Conservation (phyloP, 1,140 invertebrate genomes). For the Caenorhabditis brenneri region DNA sequence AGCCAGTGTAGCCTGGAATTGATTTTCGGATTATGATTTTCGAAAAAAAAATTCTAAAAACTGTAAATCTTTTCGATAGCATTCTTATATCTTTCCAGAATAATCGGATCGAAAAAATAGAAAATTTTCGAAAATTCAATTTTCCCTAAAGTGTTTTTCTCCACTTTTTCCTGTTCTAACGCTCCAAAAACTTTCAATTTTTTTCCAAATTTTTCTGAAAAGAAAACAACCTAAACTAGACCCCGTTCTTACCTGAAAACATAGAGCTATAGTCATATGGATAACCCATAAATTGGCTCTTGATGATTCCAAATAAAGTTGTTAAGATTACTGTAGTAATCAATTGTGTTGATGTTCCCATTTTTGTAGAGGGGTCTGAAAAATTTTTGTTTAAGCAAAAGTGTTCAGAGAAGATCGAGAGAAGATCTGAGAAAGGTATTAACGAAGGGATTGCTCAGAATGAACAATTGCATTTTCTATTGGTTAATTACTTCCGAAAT, state of each 20-base stretch:
- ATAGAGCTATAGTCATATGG: constrained; percentile 18
- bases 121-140: neutral
- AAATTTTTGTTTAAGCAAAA: neutral
- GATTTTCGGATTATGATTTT: neutral
- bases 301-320: neutral
- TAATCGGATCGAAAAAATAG: too few species aligned
- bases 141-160: too few species aligned
- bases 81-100: too few species aligned
- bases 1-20: constrained; percentile 3
- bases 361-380: neutral
- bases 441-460: too few species aligned
- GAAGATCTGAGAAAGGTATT: neutral
- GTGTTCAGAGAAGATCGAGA: neutral
- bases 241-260: constrained; percentile 8
- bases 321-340: neutral
- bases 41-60: too few species aligned
- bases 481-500: too few species aligned
- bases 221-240: too few species aligned
- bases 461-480: too few species aligned
- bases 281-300: neutral
- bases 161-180: too few species aligned
- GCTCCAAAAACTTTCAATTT: neutral
- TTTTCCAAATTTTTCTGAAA: too few species aligned
- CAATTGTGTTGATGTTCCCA: neutral
- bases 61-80: too few species aligned